Evolutionary conservation across 2,888 invertebrate genomes (phyloP).

Genomic region (Polyommatus iphigenia): DNA sequence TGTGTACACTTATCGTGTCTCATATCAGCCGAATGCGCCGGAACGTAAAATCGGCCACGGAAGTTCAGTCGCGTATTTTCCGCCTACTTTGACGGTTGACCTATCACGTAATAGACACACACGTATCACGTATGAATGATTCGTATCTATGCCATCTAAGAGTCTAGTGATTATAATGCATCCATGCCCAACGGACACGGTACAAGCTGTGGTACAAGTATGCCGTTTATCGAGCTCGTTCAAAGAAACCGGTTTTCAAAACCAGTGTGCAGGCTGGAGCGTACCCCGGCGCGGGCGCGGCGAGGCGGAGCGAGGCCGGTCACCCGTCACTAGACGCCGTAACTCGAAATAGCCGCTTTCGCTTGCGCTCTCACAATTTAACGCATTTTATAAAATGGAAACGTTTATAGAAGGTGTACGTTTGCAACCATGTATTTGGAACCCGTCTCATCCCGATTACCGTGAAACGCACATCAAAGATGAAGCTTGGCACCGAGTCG

Average conservation of each 20-base stretch:
- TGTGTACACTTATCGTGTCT: no score
- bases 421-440: constrained; percentile 66
- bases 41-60: no score
- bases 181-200: background rate
- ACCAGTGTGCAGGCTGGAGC: constrained; percentile 46
- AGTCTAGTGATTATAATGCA: background rate
- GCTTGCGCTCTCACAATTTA: constrained; percentile 1
- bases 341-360: constrained; percentile 18
- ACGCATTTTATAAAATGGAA: constrained; percentile 53
- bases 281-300: constrained; percentile 50
- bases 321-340: constrained; percentile 44
- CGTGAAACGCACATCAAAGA: constrained; percentile 64
- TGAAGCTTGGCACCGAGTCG: constrained; percentile 66
- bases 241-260: constrained; percentile 62
- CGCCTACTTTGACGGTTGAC: no score
- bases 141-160: no score
- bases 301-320: constrained; percentile 51
- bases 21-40: no score
- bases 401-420: constrained; percentile 67
- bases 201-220: no score
- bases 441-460: constrained; percentile 67
- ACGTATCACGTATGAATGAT: no score
- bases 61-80: no score
- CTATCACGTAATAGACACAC: no score
- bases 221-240: constrained; percentile 24